Percentiles rank a stretch among this genome's conserved stretches.
Evolutionary conservation across 2,888 invertebrate genomes (phyloP).

Genomic region (Calephelis perditalis): DNA sequence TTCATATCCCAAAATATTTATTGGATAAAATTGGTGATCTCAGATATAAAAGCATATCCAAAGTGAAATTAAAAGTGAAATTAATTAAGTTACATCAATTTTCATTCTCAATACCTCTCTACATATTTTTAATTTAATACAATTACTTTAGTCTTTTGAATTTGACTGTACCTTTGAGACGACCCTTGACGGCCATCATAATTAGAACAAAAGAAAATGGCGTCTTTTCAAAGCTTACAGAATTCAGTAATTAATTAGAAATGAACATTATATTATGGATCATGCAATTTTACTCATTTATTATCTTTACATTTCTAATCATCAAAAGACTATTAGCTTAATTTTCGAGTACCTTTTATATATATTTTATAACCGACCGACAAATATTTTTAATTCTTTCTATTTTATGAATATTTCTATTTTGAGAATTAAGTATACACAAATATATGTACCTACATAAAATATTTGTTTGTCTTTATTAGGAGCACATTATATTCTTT

Average conservation of each 20-base stretch:
- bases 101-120: not conserved
- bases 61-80: not conserved
- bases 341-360: too few species aligned
- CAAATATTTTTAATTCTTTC: too few species aligned
- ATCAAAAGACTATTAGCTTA: not conserved
- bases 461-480: too few species aligned
- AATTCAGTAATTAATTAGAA: constrained; percentile 1
- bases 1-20: too few species aligned
- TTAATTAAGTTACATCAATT: not conserved
- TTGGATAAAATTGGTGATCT: too few species aligned
- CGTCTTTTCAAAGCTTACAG: constrained; percentile 4
- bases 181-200: not conserved
- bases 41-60: too few species aligned
- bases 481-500: too few species aligned
- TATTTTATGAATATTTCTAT: too few species aligned
- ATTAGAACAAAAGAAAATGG: constrained; percentile 6
- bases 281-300: not conserved
- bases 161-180: not conserved
- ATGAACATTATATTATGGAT: not conserved
- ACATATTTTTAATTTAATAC: constrained; percentile 1
- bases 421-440: too few species aligned
- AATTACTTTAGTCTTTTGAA: not conserved
- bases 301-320: not conserved
- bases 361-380: too few species aligned
- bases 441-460: too few species aligned